Conservation (phyloP, 2,113 vertebrate species). For the Propithecus coquereli region DNA sequence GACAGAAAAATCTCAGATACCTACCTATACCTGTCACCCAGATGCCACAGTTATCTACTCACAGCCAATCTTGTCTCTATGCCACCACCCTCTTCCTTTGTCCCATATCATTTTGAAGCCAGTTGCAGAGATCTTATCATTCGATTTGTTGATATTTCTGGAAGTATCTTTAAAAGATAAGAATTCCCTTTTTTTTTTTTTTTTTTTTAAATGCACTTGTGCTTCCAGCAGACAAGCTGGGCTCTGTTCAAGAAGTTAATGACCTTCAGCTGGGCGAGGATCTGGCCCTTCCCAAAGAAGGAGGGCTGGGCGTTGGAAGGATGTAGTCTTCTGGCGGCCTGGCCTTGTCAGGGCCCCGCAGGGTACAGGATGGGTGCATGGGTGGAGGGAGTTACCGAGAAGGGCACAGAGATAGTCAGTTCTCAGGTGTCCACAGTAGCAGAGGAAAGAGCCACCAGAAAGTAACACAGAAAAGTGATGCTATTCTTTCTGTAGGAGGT, state of each 20-base stretch:
- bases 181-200: background rate
- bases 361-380: background rate
- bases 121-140: background rate
- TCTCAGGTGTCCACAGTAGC: background rate
- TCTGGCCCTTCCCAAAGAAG: background rate
- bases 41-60: background rate
- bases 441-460: background rate
- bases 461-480: background rate
- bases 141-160: background rate
- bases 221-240: background rate
- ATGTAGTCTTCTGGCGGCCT: background rate
- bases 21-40: background rate
- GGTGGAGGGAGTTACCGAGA: background rate
- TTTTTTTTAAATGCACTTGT: rapidly evolving
- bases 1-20: background rate
- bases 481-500: background rate
- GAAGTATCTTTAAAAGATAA: background rate
- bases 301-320: background rate
- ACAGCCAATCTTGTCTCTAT: rapidly evolving
- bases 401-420: background rate
- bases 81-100: background rate
- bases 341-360: background rate
- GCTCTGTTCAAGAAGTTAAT: background rate
- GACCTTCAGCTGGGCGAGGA: background rate
- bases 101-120: background rate